Evolutionary conservation across 2,113 vertebrate species (phyloP), one percentile per base, ranked within the genome.

Genomic region (Zonotrichia leucophrys): DNA sequence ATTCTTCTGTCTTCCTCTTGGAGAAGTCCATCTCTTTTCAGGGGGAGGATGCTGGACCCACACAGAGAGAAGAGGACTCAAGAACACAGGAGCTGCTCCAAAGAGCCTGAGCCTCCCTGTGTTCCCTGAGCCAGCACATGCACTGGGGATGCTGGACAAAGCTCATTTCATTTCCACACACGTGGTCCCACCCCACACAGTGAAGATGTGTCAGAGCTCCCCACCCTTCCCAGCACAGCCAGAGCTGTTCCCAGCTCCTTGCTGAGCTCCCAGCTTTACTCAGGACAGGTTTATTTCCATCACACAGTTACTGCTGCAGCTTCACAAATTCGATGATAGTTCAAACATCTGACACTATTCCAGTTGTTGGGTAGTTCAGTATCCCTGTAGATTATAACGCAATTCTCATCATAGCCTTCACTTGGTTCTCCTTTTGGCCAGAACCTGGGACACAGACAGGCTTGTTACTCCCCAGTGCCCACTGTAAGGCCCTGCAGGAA

Each of bases 311-410:
- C 31, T 23, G 42, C 80, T 21, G 31, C 52, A 76, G 21, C 56
- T 56, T 96, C 80, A 55, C 92, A 96, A 23, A 92, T 70, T 15
- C 87, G 56, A 30, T 62, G 68, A 56, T 8, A 0, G 1, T 0
- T 0, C 0, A 1, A 1, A 2, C 7, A 9, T 18, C 1, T 3
- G 13, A 9, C 2, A 10, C 89, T 27, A 13, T 85, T 94, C 92
- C 95, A 95, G 70, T 94, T 95, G 5, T 49, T 14, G 20, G 1
- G 31, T 6, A 0, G 0, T 10, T 4, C n/a, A n/a, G n/a, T n/a
- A n/a, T n/a, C n/a, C 20, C 3, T 22, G 3, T 0, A 2, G 0
- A 83, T 73, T 42, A 67, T 27, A 39, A 10, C 14, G 0, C 83
- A 78, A 2, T 1, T 13, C 81, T 42, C 39, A 39, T 11, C 39